A percentile compares a stretch with the other conserved stretches of the same genome.
Conservation (phyloP, 2,888 invertebrate species). For the Mesoligia furuncula region DNA sequence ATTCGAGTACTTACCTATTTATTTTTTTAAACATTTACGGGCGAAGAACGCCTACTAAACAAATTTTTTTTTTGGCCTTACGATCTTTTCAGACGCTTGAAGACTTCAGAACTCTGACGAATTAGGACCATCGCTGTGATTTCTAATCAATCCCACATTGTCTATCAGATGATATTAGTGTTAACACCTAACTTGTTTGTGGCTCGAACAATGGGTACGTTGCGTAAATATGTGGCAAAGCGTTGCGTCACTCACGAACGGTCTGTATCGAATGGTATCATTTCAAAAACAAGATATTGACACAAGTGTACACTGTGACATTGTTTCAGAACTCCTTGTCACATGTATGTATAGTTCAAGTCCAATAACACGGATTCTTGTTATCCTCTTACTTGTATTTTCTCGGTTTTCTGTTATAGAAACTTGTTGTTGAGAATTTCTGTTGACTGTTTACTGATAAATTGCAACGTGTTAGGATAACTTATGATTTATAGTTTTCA, state of each 20-base stretch:
- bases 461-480: slow-evolving; percentile 19
- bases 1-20: background rate
- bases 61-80: background rate
- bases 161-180: slow-evolving; percentile 59
- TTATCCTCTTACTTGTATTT: slow-evolving; percentile 56
- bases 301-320: slow-evolving; percentile 82
- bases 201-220: slow-evolving; percentile 69
- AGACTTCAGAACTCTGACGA: background rate
- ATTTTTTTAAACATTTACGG: background rate
- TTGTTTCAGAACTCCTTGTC: slow-evolving; percentile 70
- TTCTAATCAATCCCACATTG: slow-evolving; percentile 35
- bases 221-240: slow-evolving; percentile 71
- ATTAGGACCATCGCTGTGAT: background rate
- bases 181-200: slow-evolving; percentile 68
- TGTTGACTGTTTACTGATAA: slow-evolving; percentile 38
- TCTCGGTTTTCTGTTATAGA: slow-evolving; percentile 50
- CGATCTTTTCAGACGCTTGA: background rate
- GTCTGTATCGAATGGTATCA: slow-evolving; percentile 78
- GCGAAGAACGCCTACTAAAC: background rate
- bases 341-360: slow-evolving; percentile 67
- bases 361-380: slow-evolving; percentile 66
- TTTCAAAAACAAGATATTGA: slow-evolving; percentile 87
- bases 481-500: background rate
- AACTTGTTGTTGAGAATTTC: slow-evolving; percentile 44
- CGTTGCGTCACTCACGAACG: slow-evolving; percentile 82